Evolutionary conservation across 2,113 vertebrate species (phyloP), one percentile per base, ranked within the genome.

Genomic region (Galemys pyrenaicus): DNA sequence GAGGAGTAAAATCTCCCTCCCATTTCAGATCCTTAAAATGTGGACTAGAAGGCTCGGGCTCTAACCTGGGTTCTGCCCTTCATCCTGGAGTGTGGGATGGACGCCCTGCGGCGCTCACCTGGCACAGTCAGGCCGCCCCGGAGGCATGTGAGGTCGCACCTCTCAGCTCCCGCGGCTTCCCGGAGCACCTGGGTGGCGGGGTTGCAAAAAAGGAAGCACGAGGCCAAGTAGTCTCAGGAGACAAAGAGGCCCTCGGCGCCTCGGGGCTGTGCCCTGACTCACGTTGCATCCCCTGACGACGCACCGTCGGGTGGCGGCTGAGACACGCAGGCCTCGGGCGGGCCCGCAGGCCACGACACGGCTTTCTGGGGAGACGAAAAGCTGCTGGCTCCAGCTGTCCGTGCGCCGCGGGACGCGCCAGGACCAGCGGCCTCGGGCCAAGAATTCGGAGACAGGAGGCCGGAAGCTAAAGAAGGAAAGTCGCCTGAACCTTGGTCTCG

Each of bases 201-300:
- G 11, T 65, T 15, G 13, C 1, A 32, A 15, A 16, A 1, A n/a
- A 54, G 60, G 60, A 60, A 5, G 8, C 30, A 0, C 0, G 10
- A 44, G 35, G 37, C 71, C 30, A 8, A 0, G 44, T 1, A 17
- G 35, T 49, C 26, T 49, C 75, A 20, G 4, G 51, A 20, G 46
- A 41, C 65, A 28, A 67, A 41, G 22, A 58, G 62, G 26, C 74
- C 70, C 73, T 71, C 6, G 4, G 22, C 44, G 46, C n/a, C 65
- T n/a, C 13, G 28, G n/a, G 26, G 10, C 26, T 9, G 60, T 5
- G n/a, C 44, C 17, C 60, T 2, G 10, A 51, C 39, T 39, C 81
- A 24, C 16, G 68, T 16, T 26, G 15, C 32, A 4, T 2, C 17
- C 28, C 0, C 37, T 5, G 37, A 26, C 37, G 10, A 6, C 44